These are phyloP conservation scores for Trachurus trachurus DNA, from an alignment of 2,797 vertebrate species.

Conservation along the genomic window DNA sequence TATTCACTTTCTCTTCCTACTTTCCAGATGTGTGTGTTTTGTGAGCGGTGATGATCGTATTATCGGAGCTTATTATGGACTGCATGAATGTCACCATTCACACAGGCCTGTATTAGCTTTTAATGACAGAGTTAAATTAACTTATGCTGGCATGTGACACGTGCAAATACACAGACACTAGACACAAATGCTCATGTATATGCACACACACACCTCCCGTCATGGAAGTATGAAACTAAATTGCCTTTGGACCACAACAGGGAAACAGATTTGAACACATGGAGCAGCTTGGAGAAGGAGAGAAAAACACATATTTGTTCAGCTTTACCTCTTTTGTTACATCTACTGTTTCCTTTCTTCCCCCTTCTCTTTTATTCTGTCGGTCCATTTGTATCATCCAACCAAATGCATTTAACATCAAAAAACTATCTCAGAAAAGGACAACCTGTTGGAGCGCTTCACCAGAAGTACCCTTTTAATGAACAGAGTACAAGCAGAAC, in stretches of 20 bases:
- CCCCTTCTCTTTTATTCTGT: background rate
- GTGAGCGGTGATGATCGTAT: slow-evolving; percentile 28
- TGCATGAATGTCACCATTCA: slow-evolving; percentile 33
- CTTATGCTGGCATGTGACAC: background rate
- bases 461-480: background rate
- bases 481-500: background rate
- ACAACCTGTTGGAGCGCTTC: background rate
- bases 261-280: background rate
- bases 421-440: background rate
- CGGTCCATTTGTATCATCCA: background rate
- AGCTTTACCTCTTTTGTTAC: background rate
- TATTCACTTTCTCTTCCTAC: slow-evolving; percentile 11
- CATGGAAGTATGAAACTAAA: background rate
- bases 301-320: background rate
- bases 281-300: background rate
- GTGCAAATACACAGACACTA: background rate
- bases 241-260: background rate
- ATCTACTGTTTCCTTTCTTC: background rate
- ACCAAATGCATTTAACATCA: background rate
- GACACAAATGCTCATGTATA: background rate
- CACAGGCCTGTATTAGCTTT: slow-evolving; percentile 30
- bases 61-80: slow-evolving; percentile 36
- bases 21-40: slow-evolving; percentile 17
- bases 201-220: background rate
- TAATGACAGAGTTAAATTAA: slow-evolving; percentile 27